Base-by-base conservation (phyloP, 1,140 invertebrate genomes). In the Heliconius hermathena region DNA sequence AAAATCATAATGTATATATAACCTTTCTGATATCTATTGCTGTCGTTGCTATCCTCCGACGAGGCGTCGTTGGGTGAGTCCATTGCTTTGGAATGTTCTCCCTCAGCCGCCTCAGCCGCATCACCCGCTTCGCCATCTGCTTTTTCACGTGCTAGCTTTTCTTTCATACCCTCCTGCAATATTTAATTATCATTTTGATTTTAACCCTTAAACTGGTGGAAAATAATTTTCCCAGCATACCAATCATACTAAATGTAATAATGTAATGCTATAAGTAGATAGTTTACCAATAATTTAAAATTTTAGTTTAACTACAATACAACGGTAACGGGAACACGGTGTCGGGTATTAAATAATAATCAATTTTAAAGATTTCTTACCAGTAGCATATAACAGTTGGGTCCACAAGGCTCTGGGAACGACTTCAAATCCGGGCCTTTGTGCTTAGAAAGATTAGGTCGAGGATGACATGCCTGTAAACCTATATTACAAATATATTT, bases 1-100 rank as follows among this genome's bases (percentile, higher is more conserved):
- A 33, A 33, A 6, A 33, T 2, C 4, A 33, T 33, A 33, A 46
- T 46, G 13, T 46, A 46, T 46, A 46, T 16, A 46, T 38, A 9
- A 95, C 94, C 94, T 86, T 95, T 95, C 52, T 91, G 92, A 80
- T 87, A 94, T 9, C 92, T 96, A 86, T 97, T 97, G 87, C 97
- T 98, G 85, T 99, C 98, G 88, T 98, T 98, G 87, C 98, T 98
- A 88, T 99, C 98, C 92, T 99, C 98, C 4, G 97, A 98, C 86
- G 97, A 98, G 1, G 97, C 98, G 93, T 99, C 98, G 93, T 99
- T 98, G 60, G 98, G 98, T 33, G 98, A 98, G 94, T 98, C 98
- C 8, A 98, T 96, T 4, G 90, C 90, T 60, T 94, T 93, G 26
- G 94, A 79, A 90, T 66, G 60, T 16, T 66, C 60, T 5, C 22